Base-by-base conservation (phyloP, 2,113 vertebrate species). In the Percopsis transmontana region DNA sequence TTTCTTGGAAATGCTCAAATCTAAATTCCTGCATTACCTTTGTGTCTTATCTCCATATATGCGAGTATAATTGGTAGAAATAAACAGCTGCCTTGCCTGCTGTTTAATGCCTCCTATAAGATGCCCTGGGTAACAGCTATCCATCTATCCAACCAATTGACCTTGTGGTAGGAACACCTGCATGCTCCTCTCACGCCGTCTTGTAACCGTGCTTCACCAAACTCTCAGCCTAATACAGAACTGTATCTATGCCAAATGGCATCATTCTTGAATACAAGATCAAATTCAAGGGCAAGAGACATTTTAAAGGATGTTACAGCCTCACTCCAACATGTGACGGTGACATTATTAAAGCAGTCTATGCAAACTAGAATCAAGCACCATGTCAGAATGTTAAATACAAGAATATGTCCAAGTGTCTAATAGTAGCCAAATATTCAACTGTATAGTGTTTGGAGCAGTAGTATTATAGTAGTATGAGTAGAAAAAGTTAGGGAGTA, bases 91-190 rank as follows among this genome's bases (percentile, higher is more conserved):
- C 82, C 80, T 78, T 82, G 73, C 86, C 70, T 77, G 64, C 72
- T 77, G 75, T 74, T 75, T 68, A 54, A 52, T 16, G 66, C 56
- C 62, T 62, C 72, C 72, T 80, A 83, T 88, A 87, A 80, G 82
- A 82, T 83, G 87, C 68, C 81, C 81, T 40, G 38, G 86, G 82
- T 63, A 70, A 83, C 77, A 72, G 80, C 83, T 82, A 82, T 90
- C 85, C 85, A 86, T 70, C 83, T 80, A 86, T 33, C 27, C 3
- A 87, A 82, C 82, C 87, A 88, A 91, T 91, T 89, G 88, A 89
- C 85, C 87, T 87, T 83, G 72, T 77, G 78, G 81, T 82, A 79
- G 80, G 81, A 80, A 84, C 77, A 80, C 68, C 68, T 24, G 19
- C 84, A 79, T 55, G 79, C 5, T 66, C 82, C 73, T 62, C 70